Base-by-base conservation (phyloP, 2,113 vertebrate species). In the Alethe diademata region DNA sequence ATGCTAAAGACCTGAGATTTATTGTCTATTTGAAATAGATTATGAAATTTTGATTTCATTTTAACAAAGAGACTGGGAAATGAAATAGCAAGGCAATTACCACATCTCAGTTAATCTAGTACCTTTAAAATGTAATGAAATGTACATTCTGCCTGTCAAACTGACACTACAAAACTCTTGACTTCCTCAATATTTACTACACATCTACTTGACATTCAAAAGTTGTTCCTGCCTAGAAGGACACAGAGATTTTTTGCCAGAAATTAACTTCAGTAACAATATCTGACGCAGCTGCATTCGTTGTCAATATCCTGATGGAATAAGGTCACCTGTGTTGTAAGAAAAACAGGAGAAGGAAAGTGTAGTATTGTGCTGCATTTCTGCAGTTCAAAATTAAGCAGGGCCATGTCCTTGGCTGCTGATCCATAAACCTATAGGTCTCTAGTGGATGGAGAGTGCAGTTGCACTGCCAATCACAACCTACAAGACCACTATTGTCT, bases 381-480 rank as follows among this genome's bases (percentile, higher is more conserved):
- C 56, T 79, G 26, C 61, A 66, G 80, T 91, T 72, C 88, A 89
- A 91, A 96, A 87, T 65, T 42, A 80, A 90, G 67, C 14, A 38
- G 25, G n/a, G 85, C 28, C 16, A 6, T 75, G 62, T 67, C 93
- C 84, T 96, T 95, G 86, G 42, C 61, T 14, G 19, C 43, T 85
- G 86, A 95, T 65, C 79, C 66, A 40, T 50, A 51, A 66, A 61
- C 19, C 9, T 42, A 17, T 26, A 75, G 50, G 88, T 95, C 91
- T 96, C 83, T 65, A 84, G 93, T 78, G 87, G 70, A 47, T 57
- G 38, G 51, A 87, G 57, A 66, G 42, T 71, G 73, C 69, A 90
- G 82, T 57, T 88, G 86, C n/a, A 14, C 58, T 95, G 93, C 96
- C 81, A 85, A 57, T 96, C 96, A 96, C 33, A 89, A 57, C 42